Evolutionary conservation across 2,888 invertebrate species (phyloP).

Genomic region (Epinotia bilunana): DNA sequence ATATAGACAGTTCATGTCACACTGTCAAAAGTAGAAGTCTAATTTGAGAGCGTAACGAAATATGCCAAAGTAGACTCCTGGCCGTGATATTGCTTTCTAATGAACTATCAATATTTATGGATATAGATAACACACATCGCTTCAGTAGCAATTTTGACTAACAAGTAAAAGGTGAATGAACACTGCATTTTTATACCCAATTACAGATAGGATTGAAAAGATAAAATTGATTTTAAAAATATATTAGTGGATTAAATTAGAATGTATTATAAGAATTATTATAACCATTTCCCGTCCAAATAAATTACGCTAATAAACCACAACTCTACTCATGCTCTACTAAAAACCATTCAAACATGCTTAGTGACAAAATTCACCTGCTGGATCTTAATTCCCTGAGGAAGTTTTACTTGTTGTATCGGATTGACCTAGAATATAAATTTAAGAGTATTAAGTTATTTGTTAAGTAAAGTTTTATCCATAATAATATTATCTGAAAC

Average conservation of each 20-base stretch:
- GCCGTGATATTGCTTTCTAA: no score
- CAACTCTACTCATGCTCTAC: slow-evolving; percentile 14
- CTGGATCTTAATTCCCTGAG: slow-evolving; percentile 79
- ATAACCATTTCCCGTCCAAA: neutral
- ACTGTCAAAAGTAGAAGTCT: no score
- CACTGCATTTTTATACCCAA: neutral
- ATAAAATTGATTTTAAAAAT: no score
- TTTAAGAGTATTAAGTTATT: slow-evolving; percentile 12
- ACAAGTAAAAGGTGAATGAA: no score
- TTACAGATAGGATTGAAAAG: neutral
- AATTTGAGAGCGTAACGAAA: no score
- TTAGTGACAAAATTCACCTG: slow-evolving; percentile 68
- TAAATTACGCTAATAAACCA: neutral
- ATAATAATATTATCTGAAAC: neutral
- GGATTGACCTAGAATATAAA: slow-evolving; percentile 77
- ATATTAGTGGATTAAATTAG: neutral
- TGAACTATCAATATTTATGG: no score
- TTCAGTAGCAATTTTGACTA: no score
- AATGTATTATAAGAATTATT: neutral
- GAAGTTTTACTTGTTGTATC: slow-evolving; percentile 79
- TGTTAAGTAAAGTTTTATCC: neutral
- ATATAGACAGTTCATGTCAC: no score
- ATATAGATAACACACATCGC: no score
- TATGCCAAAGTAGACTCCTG: no score
- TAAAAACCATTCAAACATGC: slow-evolving; percentile 42